Evolutionary conservation across 2,113 vertebrate species (phyloP).

Genomic region (Danio rerio): DNA sequence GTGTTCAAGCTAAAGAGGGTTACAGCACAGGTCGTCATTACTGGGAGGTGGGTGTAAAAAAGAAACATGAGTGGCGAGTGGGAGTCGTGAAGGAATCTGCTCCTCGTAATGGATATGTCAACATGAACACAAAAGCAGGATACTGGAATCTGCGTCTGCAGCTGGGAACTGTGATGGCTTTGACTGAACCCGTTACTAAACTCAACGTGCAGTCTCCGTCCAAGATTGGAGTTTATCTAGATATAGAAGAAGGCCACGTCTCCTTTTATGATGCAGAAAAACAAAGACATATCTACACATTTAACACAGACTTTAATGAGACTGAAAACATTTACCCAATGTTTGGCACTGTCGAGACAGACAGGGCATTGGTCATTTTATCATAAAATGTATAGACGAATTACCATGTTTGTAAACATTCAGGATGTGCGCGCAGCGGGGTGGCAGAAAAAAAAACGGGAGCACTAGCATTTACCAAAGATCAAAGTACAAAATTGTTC

Average conservation of each 20-base stretch:
- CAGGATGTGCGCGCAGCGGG: too few relatives aligned
- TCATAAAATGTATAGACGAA: not conserved
- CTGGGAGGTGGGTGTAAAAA: constrained; percentile 70
- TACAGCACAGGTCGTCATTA: constrained; percentile 66
- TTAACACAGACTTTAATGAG: constrained; percentile 40
- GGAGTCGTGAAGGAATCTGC: constrained; percentile 77
- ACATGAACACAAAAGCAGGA: constrained; percentile 47
- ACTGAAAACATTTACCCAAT: constrained; percentile 57
- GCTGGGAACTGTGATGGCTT: constrained; percentile 45
- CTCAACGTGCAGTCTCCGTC: constrained; percentile 38
- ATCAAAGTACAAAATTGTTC: too few relatives aligned
- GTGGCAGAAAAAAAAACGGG: too few relatives aligned
- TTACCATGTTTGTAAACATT: too few relatives aligned
- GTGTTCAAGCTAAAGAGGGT: constrained; percentile 63
- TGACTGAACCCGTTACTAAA: constrained; percentile 53
- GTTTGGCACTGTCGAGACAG: constrained; percentile 61
- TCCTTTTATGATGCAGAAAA: constrained; percentile 60
- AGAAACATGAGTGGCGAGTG: constrained; percentile 78
- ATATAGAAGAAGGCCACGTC: constrained; percentile 54
- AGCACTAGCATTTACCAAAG: too few relatives aligned
- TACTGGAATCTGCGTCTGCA: constrained; percentile 63
- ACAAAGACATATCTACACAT: constrained; percentile 57
- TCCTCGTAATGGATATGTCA: constrained; percentile 62
- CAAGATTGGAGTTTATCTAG: constrained; percentile 58
- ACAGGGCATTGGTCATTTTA: constrained; percentile 47